Base-by-base conservation (phyloP, 2,888 invertebrate species). In the Blera fallax region DNA sequence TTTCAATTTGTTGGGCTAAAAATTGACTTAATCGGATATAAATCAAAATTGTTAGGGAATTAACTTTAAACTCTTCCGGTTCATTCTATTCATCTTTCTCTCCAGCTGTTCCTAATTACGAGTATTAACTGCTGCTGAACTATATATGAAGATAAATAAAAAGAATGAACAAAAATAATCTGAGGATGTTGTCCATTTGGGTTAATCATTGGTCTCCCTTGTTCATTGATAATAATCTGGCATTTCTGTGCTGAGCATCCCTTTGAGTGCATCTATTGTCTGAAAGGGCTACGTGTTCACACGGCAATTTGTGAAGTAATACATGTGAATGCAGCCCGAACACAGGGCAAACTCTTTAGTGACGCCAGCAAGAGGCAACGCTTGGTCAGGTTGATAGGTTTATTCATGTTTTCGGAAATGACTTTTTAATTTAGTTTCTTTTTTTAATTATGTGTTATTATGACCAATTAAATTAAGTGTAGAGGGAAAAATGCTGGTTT, bases 101-200 rank as follows among this genome's bases (percentile, higher is more conserved):
- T 24, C 14, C 34, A 32, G 16, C 7, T 62, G 27, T 32, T 21
- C 29, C 37, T 27, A 74, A 54, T 70, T 16, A 27, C 45, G 8
- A 14, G 18, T 24, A 10, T n/a, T n/a, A n/a, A 3, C 3, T n/a
- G 29, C 50, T 27, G 16, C 56, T 45, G 18, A 69, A 43, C 50
- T 45, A 43, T 40, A 45, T 14, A 24, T 21, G 18, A 72, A 8
- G 34, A 29, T 16, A 10, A 52, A 60, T 45, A 48, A 54, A 67
- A 60, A 60, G 48, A 56, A 70, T 48, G 2, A 43, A 29, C 52
- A 56, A 50, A 60, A 52, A 18, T 83, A 83, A 83, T 73, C 32
- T 69, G 74, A 84, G 84, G 84, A 84, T 84, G 84, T 80, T 70
- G 78, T 65, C 80, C 80, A 84, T 84, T 84, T 80, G 45, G 34